Evolutionary conservation across 1,140 invertebrate genomes (phyloP).

Genomic region (Drosophila sturtevanti): DNA sequence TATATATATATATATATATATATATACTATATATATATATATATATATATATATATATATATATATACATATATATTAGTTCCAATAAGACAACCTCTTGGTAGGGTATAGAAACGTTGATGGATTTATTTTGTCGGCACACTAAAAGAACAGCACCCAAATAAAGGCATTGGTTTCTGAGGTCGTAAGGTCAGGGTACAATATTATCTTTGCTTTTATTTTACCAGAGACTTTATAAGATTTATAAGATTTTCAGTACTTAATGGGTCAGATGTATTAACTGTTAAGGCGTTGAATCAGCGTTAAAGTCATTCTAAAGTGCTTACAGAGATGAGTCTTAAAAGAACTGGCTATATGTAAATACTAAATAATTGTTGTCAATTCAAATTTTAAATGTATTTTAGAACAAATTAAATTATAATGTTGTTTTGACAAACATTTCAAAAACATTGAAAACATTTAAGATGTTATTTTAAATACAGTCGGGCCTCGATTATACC

Average conservation of each 20-base stretch:
- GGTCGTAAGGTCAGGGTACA: slow-evolving; percentile 48
- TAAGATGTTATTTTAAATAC: no score
- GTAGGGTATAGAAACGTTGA: slow-evolving; percentile 4
- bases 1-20: no score
- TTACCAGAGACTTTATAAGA: neutral
- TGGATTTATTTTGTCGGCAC: slow-evolving; percentile 37
- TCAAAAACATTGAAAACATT: no score
- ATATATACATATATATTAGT: no score
- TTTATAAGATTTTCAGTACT: slow-evolving; percentile 1
- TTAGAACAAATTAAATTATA: no score
- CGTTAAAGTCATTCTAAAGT: neutral
- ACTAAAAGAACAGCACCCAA: slow-evolving; percentile 24
- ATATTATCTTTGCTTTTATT: slow-evolving; percentile 17
- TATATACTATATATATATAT: no score
- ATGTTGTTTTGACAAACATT: no score
- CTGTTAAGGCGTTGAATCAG: neutral
- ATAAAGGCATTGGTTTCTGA: slow-evolving; percentile 27
- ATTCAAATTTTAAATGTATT: no score
- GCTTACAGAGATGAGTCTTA: neutral
- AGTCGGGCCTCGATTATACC: no score
- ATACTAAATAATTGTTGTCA: no score
- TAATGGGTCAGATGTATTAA: neutral
- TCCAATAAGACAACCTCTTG: neutral
- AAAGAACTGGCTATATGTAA: no score
- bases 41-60: no score